Conservation (phyloP, 2,113 vertebrate species). For the Salvelinus fontinalis region DNA sequence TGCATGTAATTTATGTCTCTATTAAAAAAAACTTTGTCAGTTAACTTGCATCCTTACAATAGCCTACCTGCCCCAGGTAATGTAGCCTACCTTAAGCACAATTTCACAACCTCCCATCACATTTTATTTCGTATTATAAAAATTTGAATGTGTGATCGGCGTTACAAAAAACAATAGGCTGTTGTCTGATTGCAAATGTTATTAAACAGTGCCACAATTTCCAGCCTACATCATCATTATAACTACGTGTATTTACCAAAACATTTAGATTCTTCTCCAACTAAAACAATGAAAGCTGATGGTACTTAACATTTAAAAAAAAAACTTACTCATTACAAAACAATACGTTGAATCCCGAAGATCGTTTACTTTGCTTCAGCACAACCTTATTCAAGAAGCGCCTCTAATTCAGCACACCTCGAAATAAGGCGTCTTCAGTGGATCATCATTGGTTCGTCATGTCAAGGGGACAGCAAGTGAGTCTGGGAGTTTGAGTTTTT, state of each 20-base stretch:
- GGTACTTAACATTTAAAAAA: not conserved
- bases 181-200: no score
- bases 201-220: no score
- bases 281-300: not conserved
- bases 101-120: no score
- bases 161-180: no score
- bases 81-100: no score
- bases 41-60: no score
- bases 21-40: no score
- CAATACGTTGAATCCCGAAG: constrained; percentile 18
- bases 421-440: constrained; percentile 54
- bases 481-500: constrained; percentile 51
- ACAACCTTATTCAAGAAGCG: not conserved
- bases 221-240: no score
- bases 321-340: constrained; percentile 65
- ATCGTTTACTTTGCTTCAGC: not conserved
- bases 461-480: constrained; percentile 26
- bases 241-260: not conserved
- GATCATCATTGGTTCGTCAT: constrained; percentile 62
- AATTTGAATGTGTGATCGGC: no score
- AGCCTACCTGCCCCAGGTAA: no score
- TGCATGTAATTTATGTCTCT: no score
- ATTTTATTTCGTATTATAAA: no score
- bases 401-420: constrained; percentile 44
- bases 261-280: not conserved